A percentile compares a stretch with the other conserved stretches of the same genome.
phyloP scores from a whole-genome alignment of 1,140 invertebrate genomes.

The Dufourea novaeangliae region DNA sequence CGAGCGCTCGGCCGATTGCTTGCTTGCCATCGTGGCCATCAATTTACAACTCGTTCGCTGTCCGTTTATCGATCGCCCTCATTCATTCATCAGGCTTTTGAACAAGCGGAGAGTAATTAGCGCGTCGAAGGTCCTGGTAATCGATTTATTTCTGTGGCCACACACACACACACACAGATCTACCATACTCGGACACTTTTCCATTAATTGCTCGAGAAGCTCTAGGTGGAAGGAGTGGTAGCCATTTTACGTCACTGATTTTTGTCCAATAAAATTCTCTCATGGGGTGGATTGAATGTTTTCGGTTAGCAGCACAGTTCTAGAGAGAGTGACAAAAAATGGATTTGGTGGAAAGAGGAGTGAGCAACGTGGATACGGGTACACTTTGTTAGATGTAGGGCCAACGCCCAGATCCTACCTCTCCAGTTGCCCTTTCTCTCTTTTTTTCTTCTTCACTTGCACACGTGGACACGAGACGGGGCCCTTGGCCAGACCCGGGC shows the following conservation, averaged over 20 bases:
- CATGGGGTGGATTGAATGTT: no score
- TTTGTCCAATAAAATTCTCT: no score
- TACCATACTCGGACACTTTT: no score
- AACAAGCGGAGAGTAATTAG: slow-evolving; percentile 20
- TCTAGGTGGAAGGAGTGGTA: no score
- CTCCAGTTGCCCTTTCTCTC: slow-evolving; percentile 52
- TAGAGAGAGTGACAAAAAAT: no score
- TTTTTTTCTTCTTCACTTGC: no score
- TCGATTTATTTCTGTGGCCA: slow-evolving; percentile 8
- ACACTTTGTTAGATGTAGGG: slow-evolving; percentile 70
- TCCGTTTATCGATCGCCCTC: slow-evolving; percentile 11
- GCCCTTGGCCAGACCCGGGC: slow-evolving; percentile 18
- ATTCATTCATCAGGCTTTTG: slow-evolving; percentile 13
- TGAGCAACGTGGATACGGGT: slow-evolving; percentile 31
- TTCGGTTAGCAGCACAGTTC: no score
- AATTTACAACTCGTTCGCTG: slow-evolving; percentile 13
- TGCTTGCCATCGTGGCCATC: slow-evolving; percentile 11
- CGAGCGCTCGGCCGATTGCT: background rate
- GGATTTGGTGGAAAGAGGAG: no score
- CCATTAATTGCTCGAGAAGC: no score
- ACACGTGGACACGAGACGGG: slow-evolving; percentile 57
- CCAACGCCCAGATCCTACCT: slow-evolving; percentile 58
- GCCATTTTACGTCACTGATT: no score
- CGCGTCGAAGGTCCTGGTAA: slow-evolving; percentile 20
- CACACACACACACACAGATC: no score